Evolutionary conservation across 2,888 invertebrate species (phyloP), one percentile per base, ranked within the genome.

Genomic region (Dynastes grantii): DNA sequence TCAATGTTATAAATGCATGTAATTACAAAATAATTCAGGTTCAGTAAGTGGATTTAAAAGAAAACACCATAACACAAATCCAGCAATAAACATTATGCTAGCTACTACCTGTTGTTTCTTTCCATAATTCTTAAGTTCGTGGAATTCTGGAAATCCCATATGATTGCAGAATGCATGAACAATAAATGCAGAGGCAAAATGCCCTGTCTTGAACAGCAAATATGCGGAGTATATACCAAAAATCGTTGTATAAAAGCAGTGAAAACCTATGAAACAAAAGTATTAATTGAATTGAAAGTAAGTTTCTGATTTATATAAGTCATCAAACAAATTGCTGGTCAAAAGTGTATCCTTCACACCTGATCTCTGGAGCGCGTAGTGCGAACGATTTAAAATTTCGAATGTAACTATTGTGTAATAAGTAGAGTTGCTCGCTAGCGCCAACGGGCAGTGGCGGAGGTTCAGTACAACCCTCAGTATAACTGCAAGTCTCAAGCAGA

Each of bases 151-250:
- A 86, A 98, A 95, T 6, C 98, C 98, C 97, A 98, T 97, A 88
- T 97, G 96, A 89, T 98, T 98, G 89, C 98, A 98, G 88, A 98
- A 97, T 49, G 96, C 95, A 88, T 98, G 98, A 1, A 95, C 97
- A 16, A 97, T 88, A 83, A 98, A 93, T 2, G 97, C 96, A 0
- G 98, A 96, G 22, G 94, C 90, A 84, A 98, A 93, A 88, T 98
- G 97, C 53, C 97, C 97, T 84, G 98, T 98, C 87, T 95, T 93
- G 9, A 95, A 91, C 89, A 98, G 97, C 68, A 98, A 89, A 87
- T 94, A 97, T n/a, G 98, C 95, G 5, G 98, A 97, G 88, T 98
- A 98, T 68, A 95, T 95, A 79, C 98, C 98, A 90, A 98, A 98
- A 70, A 98, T 88, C 76, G 96, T 96, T 1, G 98, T 98, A 86